Percentiles rank a stretch among this genome's conserved stretches.
These are phyloP conservation scores for Nebria salina DNA, from an alignment of 2,888 invertebrate genomes.

Conservation along the genomic window DNA sequence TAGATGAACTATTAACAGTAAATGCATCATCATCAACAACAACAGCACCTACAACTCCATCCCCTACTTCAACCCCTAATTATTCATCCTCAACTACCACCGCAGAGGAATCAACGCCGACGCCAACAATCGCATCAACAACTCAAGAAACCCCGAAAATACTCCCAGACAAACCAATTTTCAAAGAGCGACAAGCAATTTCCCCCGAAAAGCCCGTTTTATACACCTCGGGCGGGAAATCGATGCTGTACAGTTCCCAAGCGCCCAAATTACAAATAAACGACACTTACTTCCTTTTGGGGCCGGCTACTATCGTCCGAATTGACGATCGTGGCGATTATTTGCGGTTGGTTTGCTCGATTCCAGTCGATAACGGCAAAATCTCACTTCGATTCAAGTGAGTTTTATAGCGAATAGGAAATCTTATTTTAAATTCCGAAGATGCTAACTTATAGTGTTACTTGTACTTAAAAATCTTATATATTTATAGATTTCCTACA, in stretches of 20 bases:
- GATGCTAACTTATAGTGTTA: too few relatives aligned
- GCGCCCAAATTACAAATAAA: conserved; percentile 55
- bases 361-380: conserved; percentile 55
- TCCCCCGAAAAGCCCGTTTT: conserved; percentile 25
- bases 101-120: conserved; percentile 7
- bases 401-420: neutral
- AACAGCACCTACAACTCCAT: neutral
- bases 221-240: conserved; percentile 39
- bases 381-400: conserved; percentile 57
- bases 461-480: neutral
- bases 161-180: neutral
- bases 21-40: neutral
- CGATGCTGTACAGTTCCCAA: conserved; percentile 52
- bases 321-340: conserved; percentile 50
- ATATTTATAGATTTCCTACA: conserved; percentile 52
- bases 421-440: too few relatives aligned
- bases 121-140: neutral
- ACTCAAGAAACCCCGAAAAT: conserved; percentile 15
- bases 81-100: neutral
- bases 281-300: conserved; percentile 49
- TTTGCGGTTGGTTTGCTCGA: conserved; percentile 56
- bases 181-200: conserved; percentile 14
- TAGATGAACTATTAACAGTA: neutral
- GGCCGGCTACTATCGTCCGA: conserved; percentile 47
- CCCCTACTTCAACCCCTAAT: too few relatives aligned